These are phyloP conservation scores for Champsocephalus gunnari DNA, from an alignment of 2,797 vertebrate genomes.

Conservation along the genomic window DNA sequence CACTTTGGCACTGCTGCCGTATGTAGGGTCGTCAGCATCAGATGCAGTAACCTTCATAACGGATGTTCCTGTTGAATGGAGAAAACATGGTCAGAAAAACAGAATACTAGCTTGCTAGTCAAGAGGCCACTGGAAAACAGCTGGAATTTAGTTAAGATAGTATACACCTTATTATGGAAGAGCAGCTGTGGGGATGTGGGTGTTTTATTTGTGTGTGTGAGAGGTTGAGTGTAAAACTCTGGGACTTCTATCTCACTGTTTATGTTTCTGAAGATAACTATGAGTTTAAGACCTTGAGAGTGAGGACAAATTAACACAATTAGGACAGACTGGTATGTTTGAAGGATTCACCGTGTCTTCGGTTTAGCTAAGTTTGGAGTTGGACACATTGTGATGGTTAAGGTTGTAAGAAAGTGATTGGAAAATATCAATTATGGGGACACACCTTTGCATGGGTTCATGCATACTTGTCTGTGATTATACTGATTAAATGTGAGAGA, in stretches of 20 bases:
- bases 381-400: neutral
- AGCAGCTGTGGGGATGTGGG: neutral
- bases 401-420: neutral
- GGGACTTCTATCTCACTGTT: neutral
- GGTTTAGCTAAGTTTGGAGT: neutral
- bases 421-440: neutral
- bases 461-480: constrained; percentile 28
- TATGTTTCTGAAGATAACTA: neutral
- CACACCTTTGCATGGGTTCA: neutral
- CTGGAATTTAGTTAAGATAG: neutral
- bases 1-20: constrained; percentile 95
- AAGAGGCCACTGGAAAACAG: neutral
- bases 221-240: neutral
- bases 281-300: neutral
- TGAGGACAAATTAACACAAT: neutral
- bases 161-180: neutral
- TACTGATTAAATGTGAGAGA: constrained; percentile 38
- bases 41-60: constrained; percentile 98
- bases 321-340: neutral
- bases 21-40: constrained; percentile 95
- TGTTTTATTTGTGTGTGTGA: neutral
- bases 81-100: neutral
- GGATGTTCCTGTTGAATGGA: constrained; percentile 89
- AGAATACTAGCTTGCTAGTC: neutral
- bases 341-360: neutral